A percentile compares a stretch with the other conserved stretches of the same genome.
These are phyloP conservation scores for Chrosomus eos DNA, from an alignment of 2,797 vertebrate species.

Conservation along the genomic window DNA sequence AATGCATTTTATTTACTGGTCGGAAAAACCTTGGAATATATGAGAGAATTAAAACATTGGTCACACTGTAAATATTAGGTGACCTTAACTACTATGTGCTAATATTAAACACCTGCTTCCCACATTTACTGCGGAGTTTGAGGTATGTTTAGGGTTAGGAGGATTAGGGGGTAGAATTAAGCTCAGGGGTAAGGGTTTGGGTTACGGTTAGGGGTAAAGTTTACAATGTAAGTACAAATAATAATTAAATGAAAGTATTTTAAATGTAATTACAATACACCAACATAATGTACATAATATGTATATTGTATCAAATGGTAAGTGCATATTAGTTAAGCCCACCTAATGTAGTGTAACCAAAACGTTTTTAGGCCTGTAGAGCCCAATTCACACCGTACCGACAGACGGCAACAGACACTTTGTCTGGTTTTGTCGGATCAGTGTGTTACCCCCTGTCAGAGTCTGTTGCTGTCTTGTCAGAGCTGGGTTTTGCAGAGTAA, in stretches of 20 bases:
- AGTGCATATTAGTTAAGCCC: not conserved
- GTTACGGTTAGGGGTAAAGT: not conserved
- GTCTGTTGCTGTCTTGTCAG: no score
- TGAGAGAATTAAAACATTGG: not conserved
- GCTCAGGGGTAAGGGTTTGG: no score
- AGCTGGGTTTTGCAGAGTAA: no score
- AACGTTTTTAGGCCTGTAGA: not conserved
- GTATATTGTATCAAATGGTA: not conserved
- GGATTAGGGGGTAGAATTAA: not conserved
- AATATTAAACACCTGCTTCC: not conserved
- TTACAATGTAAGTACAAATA: not conserved
- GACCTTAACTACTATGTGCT: not conserved
- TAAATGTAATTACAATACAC: not conserved
- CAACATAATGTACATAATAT: not conserved
- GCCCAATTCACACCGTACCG: no score
- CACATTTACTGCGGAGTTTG: not conserved
- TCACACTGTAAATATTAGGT: not conserved
- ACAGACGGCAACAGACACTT: no score
- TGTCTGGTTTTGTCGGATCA: no score
- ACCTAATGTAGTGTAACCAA: not conserved
- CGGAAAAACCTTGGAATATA: not conserved
- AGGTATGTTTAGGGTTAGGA: not conserved
- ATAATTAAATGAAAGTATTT: not conserved
- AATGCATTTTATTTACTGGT: not conserved
- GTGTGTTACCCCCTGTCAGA: no score